Evolutionary conservation across 2,797 vertebrate genomes (phyloP).

Genomic region (Cirrhinus mrigala): DNA sequence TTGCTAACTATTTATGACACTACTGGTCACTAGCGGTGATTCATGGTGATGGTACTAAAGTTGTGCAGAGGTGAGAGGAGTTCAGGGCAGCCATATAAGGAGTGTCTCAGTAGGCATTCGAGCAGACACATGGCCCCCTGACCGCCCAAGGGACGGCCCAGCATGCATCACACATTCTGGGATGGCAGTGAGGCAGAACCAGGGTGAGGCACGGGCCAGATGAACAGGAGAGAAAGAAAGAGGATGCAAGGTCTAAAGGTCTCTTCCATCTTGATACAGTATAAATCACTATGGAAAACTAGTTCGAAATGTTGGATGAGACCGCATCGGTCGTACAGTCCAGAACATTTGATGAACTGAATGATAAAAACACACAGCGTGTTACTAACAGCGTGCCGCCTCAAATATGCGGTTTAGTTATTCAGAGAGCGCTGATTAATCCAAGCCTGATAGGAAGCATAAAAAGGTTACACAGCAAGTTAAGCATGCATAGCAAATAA

Average conservation of each 20-base stretch:
- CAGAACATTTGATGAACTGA: neutral
- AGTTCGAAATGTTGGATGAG: neutral
- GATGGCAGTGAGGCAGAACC: constrained; percentile 63
- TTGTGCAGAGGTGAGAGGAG: constrained; percentile 59
- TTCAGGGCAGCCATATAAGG: constrained; percentile 63
- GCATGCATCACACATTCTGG: constrained; percentile 55
- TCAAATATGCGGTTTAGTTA: constrained; percentile 14
- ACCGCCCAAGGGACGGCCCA: constrained; percentile 59
- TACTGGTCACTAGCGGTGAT: constrained; percentile 20
- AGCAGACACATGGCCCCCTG: constrained; percentile 63
- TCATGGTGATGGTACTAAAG: constrained; percentile 50
- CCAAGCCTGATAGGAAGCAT: neutral
- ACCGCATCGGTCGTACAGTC: neutral
- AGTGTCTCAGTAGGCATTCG: constrained; percentile 62
- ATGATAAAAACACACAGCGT: neutral
- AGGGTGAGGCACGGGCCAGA: constrained; percentile 60
- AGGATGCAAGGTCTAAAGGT: constrained; percentile 16
- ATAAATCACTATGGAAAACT: neutral
- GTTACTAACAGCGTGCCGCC: neutral
- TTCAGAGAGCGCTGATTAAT: neutral
- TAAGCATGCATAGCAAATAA: neutral
- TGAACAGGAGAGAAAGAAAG: constrained; percentile 42
- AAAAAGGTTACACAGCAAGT: neutral
- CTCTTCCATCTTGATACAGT: neutral
- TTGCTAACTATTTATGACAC: constrained; percentile 25